These are phyloP conservation scores for Teleiodes luculella DNA, from an alignment of 2,888 invertebrate species.

Conservation along the genomic window DNA sequence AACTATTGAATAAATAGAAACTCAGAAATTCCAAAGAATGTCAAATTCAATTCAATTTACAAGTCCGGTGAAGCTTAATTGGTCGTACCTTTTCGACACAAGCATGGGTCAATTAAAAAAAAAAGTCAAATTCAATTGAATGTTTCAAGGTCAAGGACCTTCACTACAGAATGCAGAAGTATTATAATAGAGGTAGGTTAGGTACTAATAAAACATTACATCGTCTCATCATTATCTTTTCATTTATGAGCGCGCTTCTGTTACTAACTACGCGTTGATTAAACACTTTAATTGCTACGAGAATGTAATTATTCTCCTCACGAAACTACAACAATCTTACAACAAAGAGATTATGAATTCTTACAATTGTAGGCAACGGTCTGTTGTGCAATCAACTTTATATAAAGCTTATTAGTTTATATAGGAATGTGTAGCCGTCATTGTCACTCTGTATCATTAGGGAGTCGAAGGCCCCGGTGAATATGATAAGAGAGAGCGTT, in stretches of 20 bases:
- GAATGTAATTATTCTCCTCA: neutral
- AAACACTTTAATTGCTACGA: neutral
- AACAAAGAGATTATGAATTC: slow-evolving; percentile 2
- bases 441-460: slow-evolving; percentile 20
- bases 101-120: too few relatives aligned
- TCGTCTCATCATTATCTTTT: neutral
- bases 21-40: too few relatives aligned
- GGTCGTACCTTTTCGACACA: too few relatives aligned
- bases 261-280: neutral
- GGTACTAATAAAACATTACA: too few relatives aligned
- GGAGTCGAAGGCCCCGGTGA: slow-evolving; percentile 24
- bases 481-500: slow-evolving; percentile 22
- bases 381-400: neutral
- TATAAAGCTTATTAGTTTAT: neutral
- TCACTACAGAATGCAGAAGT: too few relatives aligned
- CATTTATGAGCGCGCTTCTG: neutral
- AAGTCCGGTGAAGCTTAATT: too few relatives aligned
- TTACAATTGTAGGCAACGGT: neutral
- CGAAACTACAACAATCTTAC: neutral
- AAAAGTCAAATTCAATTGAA: too few relatives aligned
- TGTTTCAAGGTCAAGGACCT: too few relatives aligned
- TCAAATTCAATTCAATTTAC: too few relatives aligned
- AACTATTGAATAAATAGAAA: too few relatives aligned
- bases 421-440: slow-evolving; percentile 19
- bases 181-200: too few relatives aligned